These are phyloP conservation scores for Neoaliturus tenellus DNA, from an alignment of 2,888 invertebrate species.

Conservation along the genomic window DNA sequence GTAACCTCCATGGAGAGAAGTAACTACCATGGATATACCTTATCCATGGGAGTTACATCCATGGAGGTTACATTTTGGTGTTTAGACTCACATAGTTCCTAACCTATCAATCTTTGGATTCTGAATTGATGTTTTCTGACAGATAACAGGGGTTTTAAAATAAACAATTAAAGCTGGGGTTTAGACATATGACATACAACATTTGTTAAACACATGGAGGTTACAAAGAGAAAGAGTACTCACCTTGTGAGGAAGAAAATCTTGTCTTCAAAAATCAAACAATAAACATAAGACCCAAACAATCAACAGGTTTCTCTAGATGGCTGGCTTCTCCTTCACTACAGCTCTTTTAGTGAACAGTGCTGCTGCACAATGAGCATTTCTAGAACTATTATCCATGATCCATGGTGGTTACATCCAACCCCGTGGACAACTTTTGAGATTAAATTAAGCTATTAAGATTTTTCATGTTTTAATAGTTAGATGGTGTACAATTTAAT, in stretches of 20 bases:
- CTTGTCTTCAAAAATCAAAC: slow-evolving; percentile 11
- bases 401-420: slow-evolving; percentile 38
- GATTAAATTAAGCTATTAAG: slow-evolving; percentile 25
- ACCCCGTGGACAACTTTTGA: slow-evolving; percentile 35
- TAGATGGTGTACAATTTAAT: background rate
- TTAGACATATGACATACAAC: slow-evolving; percentile 16
- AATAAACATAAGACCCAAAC: slow-evolving; percentile 22
- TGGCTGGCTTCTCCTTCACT: slow-evolving; percentile 36
- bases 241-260: slow-evolving; percentile 27
- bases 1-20: slow-evolving; percentile 34
- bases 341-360: slow-evolving; percentile 38
- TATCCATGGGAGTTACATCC: slow-evolving; percentile 40
- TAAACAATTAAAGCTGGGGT: slow-evolving; percentile 28
- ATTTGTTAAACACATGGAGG: slow-evolving; percentile 35
- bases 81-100: slow-evolving; percentile 11
- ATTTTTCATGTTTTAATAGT: background rate
- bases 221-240: slow-evolving; percentile 25
- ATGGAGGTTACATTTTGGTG: slow-evolving; percentile 34
- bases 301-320: slow-evolving; percentile 18
- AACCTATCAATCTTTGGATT: slow-evolving; percentile 1
- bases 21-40: slow-evolving; percentile 32
- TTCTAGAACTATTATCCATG: slow-evolving; percentile 30
- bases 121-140: background rate
- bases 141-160: slow-evolving; percentile 23
- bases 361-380: slow-evolving; percentile 35